These are phyloP conservation scores for Leucoptera coffeella DNA, from an alignment of 2,888 invertebrate species.

Conservation along the genomic window DNA sequence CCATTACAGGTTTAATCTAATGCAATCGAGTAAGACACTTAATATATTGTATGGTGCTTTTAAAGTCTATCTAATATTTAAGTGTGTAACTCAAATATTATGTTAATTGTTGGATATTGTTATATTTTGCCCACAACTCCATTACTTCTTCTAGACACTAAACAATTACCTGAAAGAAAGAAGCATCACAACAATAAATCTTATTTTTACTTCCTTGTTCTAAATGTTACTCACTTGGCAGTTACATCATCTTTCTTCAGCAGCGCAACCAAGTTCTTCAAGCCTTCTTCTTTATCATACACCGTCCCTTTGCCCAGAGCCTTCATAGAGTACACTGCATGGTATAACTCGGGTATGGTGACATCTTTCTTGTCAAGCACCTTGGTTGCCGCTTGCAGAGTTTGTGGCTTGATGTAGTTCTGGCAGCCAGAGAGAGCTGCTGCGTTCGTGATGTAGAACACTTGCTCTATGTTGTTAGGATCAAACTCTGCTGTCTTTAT, in stretches of 20 bases:
- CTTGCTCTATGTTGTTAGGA: constrained; percentile 40
- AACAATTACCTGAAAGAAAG: too few species aligned
- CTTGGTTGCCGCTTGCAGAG: constrained; percentile 42
- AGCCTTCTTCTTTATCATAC: constrained; percentile 60
- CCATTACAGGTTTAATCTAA: too few species aligned
- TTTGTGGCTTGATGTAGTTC: constrained; percentile 39
- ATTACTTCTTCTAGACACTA: too few species aligned
- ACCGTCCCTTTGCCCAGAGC: constrained; percentile 59
- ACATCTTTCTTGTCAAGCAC: constrained; percentile 61
- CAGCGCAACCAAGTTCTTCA: constrained; percentile 66
- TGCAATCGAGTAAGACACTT: too few species aligned
- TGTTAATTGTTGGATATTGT: too few species aligned
- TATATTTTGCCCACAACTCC: too few species aligned
- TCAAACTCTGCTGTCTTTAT: constrained; percentile 28
- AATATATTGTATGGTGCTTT: too few species aligned
- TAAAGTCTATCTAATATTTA: too few species aligned
- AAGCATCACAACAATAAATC: not conserved
- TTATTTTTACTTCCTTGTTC: constrained; percentile 1
- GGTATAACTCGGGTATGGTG: constrained; percentile 64
- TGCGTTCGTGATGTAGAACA: constrained; percentile 61
- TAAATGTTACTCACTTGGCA: constrained; percentile 46
- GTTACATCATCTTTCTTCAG: constrained; percentile 82
- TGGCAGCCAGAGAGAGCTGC: constrained; percentile 53
- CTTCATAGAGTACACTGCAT: constrained; percentile 64
- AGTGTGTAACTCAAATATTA: too few species aligned